Evolutionary conservation across 35 echinoderm and acorn worm genomes (phyloP), one percentile per base, ranked within the genome.

Genomic region (Strongylocentrotus purpuratus): DNA sequence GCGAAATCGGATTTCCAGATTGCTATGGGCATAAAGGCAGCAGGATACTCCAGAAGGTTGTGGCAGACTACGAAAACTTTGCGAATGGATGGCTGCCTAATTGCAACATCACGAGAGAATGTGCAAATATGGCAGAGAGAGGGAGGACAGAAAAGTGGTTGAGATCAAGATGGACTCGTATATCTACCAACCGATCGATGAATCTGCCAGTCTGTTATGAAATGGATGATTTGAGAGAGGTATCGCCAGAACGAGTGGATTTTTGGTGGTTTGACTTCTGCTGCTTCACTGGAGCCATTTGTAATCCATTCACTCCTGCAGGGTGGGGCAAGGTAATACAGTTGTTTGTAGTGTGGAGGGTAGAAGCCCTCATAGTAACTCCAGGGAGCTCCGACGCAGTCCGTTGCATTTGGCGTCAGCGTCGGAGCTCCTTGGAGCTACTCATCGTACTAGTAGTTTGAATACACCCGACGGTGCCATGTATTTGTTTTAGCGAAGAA

Each of bases 201-300:
- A 89, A 45, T 89, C 45, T 89, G 33, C 87, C 87, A 4, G 91
- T 93, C 48, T 93, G 91, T 33, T 93, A 58, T 46, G 91, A 93
- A 13, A 50, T 47, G n/a, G 46, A 46, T 50, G 91, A 93, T 46
- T 32, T 93, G 91, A 25, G 28, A 46, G 91, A 93, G 48, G 2
- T 93, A 17, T 93, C 91, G 31, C 48, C 91, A 50, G 91, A 93
- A 47, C 48, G 91, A 1, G 46, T 58, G 45, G 91, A 93, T 32
- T 13, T 9, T 28, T 93, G 91, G 91, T 93, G 91, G 91, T 93
- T 93, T 93, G 91, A 93, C 48, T 93, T 46, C 31, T 93, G 91
- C 48, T 93, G 91, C 46, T 93, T 93, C 31, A 93, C 91, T 58
- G 91, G 91, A 46, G 91, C 91, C n/a, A 93, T 93, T 58, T 93